A percentile compares a stretch with the other conserved stretches of the same genome.
Conservation (phyloP, 1,140 invertebrate species). For the Amphibalanus amphitrite region DNA sequence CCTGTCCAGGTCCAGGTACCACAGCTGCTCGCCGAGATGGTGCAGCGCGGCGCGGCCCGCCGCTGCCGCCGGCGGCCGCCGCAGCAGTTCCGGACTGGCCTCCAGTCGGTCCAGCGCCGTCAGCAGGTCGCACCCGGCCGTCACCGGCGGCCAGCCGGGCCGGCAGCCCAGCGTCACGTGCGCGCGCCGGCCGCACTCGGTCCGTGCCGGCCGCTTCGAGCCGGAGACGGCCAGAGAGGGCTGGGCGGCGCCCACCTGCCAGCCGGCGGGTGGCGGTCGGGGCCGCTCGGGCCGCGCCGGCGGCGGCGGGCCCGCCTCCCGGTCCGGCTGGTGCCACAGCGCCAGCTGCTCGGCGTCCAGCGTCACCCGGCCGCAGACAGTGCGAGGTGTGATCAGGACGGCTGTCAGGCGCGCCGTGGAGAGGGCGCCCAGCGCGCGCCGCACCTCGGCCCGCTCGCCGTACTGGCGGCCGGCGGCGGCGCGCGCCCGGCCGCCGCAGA, state of each 20-base stretch:
- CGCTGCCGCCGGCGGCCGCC: conserved; percentile 10
- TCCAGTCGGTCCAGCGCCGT: conserved; percentile 12
- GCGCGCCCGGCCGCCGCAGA: conserved; percentile 5
- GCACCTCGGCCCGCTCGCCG: conserved; percentile 13
- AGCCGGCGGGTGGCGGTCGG: conserved; percentile 16
- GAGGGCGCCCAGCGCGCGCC: conserved; percentile 13
- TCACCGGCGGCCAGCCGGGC: conserved; percentile 14
- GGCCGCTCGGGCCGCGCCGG: conserved; percentile 13
- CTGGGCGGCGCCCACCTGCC: conserved; percentile 8
- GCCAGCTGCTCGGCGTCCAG: conserved; percentile 14
- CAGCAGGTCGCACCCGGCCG: conserved; percentile 19
- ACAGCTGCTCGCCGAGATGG: conserved; percentile 13
- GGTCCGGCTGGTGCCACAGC: conserved; percentile 18
- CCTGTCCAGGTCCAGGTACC: conserved; percentile 22
- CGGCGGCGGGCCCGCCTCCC: conserved; percentile 11
- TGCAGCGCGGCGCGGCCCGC: conserved; percentile 13
- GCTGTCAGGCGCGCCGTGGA: conserved; percentile 17
- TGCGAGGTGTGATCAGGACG: conserved; percentile 19
- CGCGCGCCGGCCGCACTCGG: conserved; percentile 17
- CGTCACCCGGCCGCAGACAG: conserved; percentile 18
- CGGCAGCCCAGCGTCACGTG: conserved; percentile 20
- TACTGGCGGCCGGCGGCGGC: conserved; percentile 12
- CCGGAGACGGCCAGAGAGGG: background rate
- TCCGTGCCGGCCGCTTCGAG: background rate
- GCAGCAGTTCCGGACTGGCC: conserved; percentile 16